Evolutionary conservation across 2,113 vertebrate genomes (phyloP).

Genomic region (Porphyrio hochstetteri): DNA sequence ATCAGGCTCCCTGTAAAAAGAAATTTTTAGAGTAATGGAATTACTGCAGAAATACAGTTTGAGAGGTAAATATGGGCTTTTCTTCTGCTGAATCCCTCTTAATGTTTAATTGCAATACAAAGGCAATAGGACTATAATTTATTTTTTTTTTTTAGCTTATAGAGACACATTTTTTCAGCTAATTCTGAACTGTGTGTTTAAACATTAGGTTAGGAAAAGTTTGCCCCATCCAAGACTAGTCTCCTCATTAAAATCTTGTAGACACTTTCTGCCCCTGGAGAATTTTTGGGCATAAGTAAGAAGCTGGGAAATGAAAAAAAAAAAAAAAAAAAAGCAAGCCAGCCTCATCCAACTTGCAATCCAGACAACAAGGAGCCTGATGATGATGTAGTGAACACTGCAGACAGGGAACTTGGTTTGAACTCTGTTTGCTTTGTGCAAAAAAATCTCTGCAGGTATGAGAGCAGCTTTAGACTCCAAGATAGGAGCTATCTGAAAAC

Average conservation of each 20-base stretch:
- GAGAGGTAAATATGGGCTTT: not conserved
- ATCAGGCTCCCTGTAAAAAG: not conserved
- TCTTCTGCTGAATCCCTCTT: not conserved
- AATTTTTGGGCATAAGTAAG: not conserved
- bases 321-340: not conserved
- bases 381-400: not conserved
- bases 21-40: not conserved
- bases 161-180: not conserved
- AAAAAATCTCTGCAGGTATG: constrained; percentile 18
- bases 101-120: not conserved
- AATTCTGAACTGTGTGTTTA: not conserved
- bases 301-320: not conserved
- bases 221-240: not conserved
- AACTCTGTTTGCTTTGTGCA: constrained; percentile 16
- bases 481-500: not conserved
- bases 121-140: not conserved
- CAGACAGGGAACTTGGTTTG: constrained; percentile 22
- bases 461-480: not conserved
- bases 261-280: not conserved
- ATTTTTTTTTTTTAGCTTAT: not conserved
- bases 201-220: not conserved
- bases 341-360: not conserved
- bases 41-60: not conserved
- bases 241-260: not conserved
- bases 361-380: constrained; percentile 29